These are phyloP conservation scores for Catharus ustulatus DNA, from an alignment of 2,797 vertebrate species.

Conservation along the genomic window DNA sequence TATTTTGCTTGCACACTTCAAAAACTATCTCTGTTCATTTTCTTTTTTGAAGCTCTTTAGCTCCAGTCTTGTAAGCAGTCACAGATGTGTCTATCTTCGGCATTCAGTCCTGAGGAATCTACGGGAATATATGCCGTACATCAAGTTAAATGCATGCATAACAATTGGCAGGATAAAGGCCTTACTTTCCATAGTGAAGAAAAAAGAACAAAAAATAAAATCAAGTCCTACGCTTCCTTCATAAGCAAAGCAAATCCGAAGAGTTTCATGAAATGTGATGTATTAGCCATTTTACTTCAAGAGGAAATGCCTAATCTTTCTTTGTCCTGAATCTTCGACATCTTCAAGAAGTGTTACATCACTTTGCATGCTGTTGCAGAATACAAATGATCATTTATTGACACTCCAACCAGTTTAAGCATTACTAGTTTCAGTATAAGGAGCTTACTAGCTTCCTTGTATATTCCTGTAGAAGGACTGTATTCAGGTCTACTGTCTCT, in stretches of 20 bases:
- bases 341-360: not conserved
- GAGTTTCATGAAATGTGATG: not conserved
- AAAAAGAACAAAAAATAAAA: not conserved
- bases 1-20: constrained; percentile 1
- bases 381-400: not conserved
- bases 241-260: not conserved
- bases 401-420: not conserved
- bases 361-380: not conserved
- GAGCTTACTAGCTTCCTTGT: not conserved
- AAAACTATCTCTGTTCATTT: not conserved
- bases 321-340: not conserved
- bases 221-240: not conserved
- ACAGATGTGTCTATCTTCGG: not conserved
- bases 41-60: constrained; percentile 1
- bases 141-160: not conserved
- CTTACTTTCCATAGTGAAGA: not conserved
- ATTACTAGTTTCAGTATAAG: not conserved
- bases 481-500: not conserved
- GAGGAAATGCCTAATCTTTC: not conserved
- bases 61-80: not conserved
- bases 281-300: not conserved
- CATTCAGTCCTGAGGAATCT: not conserved
- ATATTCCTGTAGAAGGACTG: not conserved
- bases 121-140: not conserved
- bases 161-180: not conserved